phyloP scores from a whole-genome alignment of 2,113 vertebrate genomes.

The Cromileptes altivelis region DNA sequence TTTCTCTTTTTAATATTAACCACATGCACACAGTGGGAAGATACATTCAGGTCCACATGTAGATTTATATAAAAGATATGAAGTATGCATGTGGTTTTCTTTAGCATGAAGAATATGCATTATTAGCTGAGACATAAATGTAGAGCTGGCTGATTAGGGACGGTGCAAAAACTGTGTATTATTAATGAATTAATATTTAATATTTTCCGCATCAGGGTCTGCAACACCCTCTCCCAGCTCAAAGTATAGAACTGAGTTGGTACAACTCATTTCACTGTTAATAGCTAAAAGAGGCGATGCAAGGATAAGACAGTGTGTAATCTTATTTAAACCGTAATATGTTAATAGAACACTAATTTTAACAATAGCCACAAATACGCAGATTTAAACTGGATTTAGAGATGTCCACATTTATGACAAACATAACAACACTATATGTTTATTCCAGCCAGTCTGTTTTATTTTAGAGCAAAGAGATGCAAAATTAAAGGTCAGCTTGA shows the following conservation, averaged over 20 bases:
- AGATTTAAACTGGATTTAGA: not conserved
- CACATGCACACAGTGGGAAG: slow-evolving; percentile 43
- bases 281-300: not conserved
- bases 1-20: slow-evolving; percentile 50
- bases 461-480: not conserved
- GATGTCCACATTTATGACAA: not conserved
- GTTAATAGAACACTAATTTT: not conserved
- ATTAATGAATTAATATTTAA: not conserved
- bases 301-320: not conserved
- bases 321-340: not conserved
- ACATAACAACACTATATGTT: not conserved
- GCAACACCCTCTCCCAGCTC: not conserved
- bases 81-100: slow-evolving; percentile 44
- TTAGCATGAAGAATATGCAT: slow-evolving; percentile 40
- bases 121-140: slow-evolving; percentile 24
- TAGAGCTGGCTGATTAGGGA: slow-evolving; percentile 15
- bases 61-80: slow-evolving; percentile 52
- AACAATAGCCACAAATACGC: not conserved
- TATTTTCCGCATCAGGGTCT: not conserved
- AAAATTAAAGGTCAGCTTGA: not conserved
- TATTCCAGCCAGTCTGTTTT: not conserved
- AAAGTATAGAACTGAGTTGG: not conserved
- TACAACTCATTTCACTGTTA: not conserved
- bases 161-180: not conserved
- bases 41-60: slow-evolving; percentile 28